phyloP scores from a whole-genome alignment of 2,888 invertebrate species.

The Drosophila melanocephala region DNA sequence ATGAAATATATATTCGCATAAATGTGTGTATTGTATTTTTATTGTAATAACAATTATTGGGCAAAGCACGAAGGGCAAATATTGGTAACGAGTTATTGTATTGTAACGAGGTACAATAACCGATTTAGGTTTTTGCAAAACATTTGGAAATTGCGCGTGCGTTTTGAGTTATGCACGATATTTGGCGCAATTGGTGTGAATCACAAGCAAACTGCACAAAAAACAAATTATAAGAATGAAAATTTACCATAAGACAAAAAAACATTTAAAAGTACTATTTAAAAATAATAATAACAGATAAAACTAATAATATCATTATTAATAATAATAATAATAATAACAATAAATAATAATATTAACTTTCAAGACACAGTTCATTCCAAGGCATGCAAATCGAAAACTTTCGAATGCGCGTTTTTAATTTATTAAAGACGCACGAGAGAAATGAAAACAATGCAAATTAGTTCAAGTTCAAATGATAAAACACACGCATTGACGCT shows the following conservation, averaged over 20 bases:
- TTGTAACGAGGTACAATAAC: slow-evolving; percentile 12
- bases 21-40: slow-evolving; percentile 13
- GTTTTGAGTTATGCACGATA: slow-evolving; percentile 65
- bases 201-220: slow-evolving; percentile 8
- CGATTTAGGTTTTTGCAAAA: slow-evolving; percentile 29
- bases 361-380: too few relatives aligned
- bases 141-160: slow-evolving; percentile 70
- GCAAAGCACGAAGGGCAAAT: slow-evolving; percentile 52
- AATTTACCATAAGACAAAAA: neutral
- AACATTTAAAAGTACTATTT: neutral
- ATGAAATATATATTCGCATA: slow-evolving; percentile 14
- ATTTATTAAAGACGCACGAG: neutral
- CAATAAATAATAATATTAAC: neutral
- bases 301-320: neutral
- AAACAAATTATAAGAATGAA: neutral
- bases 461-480: slow-evolving; percentile 36
- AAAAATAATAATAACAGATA: neutral
- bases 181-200: slow-evolving; percentile 48
- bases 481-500: neutral
- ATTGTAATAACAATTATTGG: slow-evolving; percentile 48
- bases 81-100: slow-evolving; percentile 22
- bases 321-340: neutral
- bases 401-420: neutral
- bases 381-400: neutral
- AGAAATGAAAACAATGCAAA: slow-evolving; percentile 10